phyloP scores from a whole-genome alignment of 2,888 invertebrate species.

The Tanaodytes sp. region DNA sequence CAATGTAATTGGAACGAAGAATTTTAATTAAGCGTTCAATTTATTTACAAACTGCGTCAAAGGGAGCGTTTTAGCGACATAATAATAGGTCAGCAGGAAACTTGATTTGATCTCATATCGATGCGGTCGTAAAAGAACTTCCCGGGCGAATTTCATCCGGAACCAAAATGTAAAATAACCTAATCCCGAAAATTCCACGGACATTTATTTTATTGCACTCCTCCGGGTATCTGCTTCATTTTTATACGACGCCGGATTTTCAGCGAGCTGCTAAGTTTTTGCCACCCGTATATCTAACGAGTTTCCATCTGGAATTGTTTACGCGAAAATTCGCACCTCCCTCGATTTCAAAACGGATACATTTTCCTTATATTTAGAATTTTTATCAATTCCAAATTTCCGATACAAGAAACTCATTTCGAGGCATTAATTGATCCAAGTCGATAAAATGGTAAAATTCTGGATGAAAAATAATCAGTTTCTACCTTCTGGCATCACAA shows the following conservation, averaged over 20 bases:
- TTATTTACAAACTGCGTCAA: background rate
- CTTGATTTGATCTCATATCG: slow-evolving; percentile 12
- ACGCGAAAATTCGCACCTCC: too few species aligned
- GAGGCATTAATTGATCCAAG: too few species aligned
- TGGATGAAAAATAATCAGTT: too few species aligned
- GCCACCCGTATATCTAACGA: slow-evolving; percentile 18
- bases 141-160: slow-evolving; percentile 5
- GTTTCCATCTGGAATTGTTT: slow-evolving; percentile 11
- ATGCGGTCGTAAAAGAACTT: slow-evolving; percentile 17
- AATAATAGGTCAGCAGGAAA: slow-evolving; percentile 6
- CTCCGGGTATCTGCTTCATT: slow-evolving; percentile 23
- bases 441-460: too few species aligned
- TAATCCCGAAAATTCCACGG: slow-evolving; percentile 31
- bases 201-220: slow-evolving; percentile 36
- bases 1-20: too few species aligned
- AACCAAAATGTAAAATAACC: slow-evolving; percentile 34
- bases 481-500: too few species aligned
- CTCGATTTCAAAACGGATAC: too few species aligned
- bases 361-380: too few species aligned
- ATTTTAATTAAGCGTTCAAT: too few species aligned
- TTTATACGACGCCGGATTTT: slow-evolving; percentile 28
- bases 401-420: too few species aligned
- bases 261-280: slow-evolving; percentile 7
- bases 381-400: too few species aligned
- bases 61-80: background rate